A percentile compares a stretch with the other conserved stretches of the same genome.
Evolutionary conservation across 2,888 invertebrate genomes (phyloP).

Genomic region (Eubasilissa splendida): DNA sequence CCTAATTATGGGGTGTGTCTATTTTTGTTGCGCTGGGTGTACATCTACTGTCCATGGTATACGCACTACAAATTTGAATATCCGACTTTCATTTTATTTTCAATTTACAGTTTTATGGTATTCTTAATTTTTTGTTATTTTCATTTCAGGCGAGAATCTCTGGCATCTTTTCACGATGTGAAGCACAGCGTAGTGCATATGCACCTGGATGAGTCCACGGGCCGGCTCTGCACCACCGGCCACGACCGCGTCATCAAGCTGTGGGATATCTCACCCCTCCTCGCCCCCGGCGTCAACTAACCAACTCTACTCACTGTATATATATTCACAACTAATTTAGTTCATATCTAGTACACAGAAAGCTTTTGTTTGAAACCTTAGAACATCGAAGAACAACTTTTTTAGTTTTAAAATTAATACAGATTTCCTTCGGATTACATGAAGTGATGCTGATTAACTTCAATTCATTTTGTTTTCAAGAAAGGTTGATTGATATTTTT

Average conservation of each 20-base stretch:
- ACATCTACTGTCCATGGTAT: too few species aligned
- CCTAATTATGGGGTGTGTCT: too few species aligned
- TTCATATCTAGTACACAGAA: neutral
- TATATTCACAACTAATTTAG: neutral
- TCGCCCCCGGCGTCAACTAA: slow-evolving; percentile 63
- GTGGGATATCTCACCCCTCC: slow-evolving; percentile 86
- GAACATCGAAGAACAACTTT: slow-evolving; percentile 12
- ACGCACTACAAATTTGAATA: too few species aligned
- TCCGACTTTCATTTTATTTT: too few species aligned
- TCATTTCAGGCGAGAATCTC: slow-evolving; percentile 85
- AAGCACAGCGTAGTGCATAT: slow-evolving; percentile 92
- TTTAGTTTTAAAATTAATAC: neutral
- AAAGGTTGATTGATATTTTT: too few species aligned
- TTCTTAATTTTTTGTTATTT: slow-evolving; percentile 12
- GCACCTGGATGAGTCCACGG: slow-evolving; percentile 91
- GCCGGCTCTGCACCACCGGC: slow-evolving; percentile 92
- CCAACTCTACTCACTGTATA: neutral
- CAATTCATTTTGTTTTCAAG: neutral
- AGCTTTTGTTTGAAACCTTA: slow-evolving; percentile 2
- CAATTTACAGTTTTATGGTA: too few species aligned
- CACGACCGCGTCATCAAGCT: slow-evolving; percentile 96
- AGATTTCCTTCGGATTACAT: neutral
- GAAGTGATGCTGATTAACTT: neutral
- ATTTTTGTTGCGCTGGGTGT: too few species aligned
- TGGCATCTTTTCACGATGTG: slow-evolving; percentile 96